Evolutionary conservation across 2,797 vertebrate genomes (phyloP).

Genomic region (Benthosema pterotum): DNA sequence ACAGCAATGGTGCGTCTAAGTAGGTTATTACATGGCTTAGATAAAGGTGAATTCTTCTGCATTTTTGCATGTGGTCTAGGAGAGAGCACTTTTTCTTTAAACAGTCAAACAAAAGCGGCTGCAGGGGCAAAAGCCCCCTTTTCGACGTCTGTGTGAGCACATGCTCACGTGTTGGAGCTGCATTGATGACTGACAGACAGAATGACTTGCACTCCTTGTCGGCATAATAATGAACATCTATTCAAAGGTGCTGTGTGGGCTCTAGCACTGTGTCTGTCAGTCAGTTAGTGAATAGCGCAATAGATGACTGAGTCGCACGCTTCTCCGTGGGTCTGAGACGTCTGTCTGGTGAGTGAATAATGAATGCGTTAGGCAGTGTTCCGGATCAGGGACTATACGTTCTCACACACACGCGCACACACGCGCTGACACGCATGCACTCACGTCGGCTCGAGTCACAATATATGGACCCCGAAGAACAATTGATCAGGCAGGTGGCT

Average conservation of each 20-base stretch:
- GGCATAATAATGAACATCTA: constrained; percentile 34
- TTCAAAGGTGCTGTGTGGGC: constrained; percentile 12
- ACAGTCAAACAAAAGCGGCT: too few relatives aligned
- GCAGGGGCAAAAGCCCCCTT: too few relatives aligned
- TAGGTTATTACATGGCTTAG: too few relatives aligned
- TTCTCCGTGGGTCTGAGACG: constrained; percentile 26
- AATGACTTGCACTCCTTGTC: constrained; percentile 41
- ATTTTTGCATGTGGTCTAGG: too few relatives aligned
- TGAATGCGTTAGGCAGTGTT: constrained; percentile 27
- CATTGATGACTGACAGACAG: constrained; percentile 60
- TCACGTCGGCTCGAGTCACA: constrained; percentile 15
- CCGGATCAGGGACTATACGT: constrained; percentile 7
- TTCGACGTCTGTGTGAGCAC: too few relatives aligned
- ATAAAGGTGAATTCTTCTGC: too few relatives aligned
- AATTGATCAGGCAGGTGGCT: neutral
- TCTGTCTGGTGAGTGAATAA: constrained; percentile 50
- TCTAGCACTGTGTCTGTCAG: constrained; percentile 18
- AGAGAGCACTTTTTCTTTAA: too few relatives aligned
- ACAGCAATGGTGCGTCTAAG: too few relatives aligned
- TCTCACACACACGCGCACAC: too few relatives aligned
- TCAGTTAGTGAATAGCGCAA: constrained; percentile 9
- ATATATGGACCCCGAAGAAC: neutral
- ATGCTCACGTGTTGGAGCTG: too few relatives aligned
- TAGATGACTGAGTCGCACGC: constrained; percentile 8
- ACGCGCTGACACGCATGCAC: too few relatives aligned